Conservation (phyloP, 2,888 invertebrate genomes). For the Neocrepidodera transversa region DNA sequence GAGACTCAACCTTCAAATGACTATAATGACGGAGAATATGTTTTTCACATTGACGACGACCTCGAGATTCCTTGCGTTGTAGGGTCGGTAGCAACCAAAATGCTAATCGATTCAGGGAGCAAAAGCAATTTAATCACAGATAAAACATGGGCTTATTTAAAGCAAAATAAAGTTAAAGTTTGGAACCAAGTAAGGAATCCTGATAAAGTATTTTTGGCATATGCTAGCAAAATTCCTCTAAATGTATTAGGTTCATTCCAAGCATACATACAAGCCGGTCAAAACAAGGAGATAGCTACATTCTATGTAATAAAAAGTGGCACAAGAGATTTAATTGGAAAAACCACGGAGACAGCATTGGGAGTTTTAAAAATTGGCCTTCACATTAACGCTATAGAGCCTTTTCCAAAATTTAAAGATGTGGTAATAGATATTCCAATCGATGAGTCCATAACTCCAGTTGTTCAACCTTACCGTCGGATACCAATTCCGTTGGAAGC, state of each 20-base stretch:
- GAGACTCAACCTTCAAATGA: conserved; percentile 34
- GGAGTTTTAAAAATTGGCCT: conserved; percentile 26
- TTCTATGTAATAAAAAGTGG: conserved; percentile 36
- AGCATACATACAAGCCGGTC: conserved; percentile 28
- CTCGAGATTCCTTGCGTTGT: conserved; percentile 23
- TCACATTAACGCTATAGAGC: conserved; percentile 11
- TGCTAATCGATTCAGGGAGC: conserved; percentile 44
- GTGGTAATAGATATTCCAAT: neutral
- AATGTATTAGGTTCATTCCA: conserved; percentile 39
- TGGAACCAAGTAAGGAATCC: conserved; percentile 32
- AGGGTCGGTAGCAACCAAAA: conserved; percentile 29
- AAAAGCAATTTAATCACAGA: conserved; percentile 39
- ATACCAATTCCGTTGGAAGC: too few relatives aligned
- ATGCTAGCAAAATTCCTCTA: conserved; percentile 32
- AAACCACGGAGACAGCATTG: conserved; percentile 32
- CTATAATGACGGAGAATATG: too few relatives aligned
- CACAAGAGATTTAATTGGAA: conserved; percentile 29
- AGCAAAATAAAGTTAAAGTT: conserved; percentile 29
- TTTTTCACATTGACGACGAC: conserved; percentile 28
- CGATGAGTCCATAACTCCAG: too few relatives aligned
- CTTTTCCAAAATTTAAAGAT: conserved; percentile 32
- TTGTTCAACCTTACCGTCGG: too few relatives aligned
- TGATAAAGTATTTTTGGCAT: conserved; percentile 25
- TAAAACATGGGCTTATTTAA: conserved; percentile 37
- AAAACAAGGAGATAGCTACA: conserved; percentile 22